These are phyloP conservation scores for Sarcophaga caerulescens DNA, from an alignment of 2,888 invertebrate species.

Conservation along the genomic window DNA sequence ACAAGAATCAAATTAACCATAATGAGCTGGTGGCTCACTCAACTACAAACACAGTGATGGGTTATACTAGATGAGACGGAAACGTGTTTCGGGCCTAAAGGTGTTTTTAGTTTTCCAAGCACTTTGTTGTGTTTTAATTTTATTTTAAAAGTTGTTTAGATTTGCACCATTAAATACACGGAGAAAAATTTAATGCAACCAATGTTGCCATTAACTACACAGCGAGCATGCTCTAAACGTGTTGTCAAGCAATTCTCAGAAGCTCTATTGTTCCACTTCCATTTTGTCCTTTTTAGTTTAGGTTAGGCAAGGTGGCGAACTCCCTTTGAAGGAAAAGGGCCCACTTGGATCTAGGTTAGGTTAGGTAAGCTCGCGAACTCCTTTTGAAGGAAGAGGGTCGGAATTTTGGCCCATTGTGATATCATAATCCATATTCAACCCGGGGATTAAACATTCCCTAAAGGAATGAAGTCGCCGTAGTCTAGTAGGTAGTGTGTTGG, in stretches of 20 bases:
- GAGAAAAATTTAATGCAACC: background rate
- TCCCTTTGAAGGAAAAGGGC: no score
- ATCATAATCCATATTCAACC: no score
- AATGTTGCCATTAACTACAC: background rate
- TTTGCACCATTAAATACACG: conserved; percentile 7
- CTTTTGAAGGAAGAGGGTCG: no score
- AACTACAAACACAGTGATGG: no score
- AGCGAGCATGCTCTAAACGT: background rate
- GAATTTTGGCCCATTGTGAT: no score
- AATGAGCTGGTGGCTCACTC: conserved; percentile 37
- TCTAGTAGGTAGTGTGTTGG: no score
- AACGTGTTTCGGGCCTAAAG: conserved; percentile 52
- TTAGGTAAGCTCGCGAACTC: no score
- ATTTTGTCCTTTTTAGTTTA: no score
- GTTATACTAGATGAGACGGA: conserved; percentile 6
- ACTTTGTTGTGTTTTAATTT: background rate
- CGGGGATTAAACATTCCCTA: no score
- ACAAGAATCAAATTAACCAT: conserved; percentile 61
- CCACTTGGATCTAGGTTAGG: no score
- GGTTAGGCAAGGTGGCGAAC: no score
- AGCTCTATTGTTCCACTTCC: background rate
- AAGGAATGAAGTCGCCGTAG: no score
- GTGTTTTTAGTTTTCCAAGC: background rate
- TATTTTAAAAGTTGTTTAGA: background rate
- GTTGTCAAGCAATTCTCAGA: background rate